These are phyloP conservation scores for Pionites leucogaster DNA, from an alignment of 2,113 vertebrate species.

Conservation along the genomic window DNA sequence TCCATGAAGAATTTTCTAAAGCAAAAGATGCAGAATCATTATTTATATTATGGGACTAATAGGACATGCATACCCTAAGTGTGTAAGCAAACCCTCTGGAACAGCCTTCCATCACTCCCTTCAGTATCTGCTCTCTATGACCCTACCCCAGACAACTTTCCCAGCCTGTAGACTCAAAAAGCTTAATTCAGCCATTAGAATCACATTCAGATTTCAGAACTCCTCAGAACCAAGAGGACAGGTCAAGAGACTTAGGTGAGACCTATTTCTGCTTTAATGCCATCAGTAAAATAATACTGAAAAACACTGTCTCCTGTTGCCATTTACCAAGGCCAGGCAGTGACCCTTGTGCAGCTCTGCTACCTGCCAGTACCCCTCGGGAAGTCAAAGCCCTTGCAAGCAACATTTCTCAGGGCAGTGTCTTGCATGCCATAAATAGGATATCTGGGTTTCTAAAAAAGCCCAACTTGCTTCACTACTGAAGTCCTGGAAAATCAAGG, in stretches of 20 bases:
- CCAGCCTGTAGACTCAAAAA: not conserved
- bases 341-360: not conserved
- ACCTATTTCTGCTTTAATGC: not conserved
- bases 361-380: not conserved
- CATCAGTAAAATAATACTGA: not conserved
- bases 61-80: not conserved
- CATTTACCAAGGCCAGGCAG: not conserved
- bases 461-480: not conserved
- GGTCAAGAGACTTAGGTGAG: not conserved
- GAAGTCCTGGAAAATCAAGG: slow-evolving; percentile 6
- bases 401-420: not conserved
- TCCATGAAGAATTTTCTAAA: not conserved
- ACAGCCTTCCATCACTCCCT: not conserved
- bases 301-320: not conserved
- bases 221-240: not conserved
- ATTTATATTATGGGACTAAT: not conserved
- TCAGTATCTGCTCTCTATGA: not conserved
- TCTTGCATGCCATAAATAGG: not conserved
- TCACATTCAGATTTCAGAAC: not conserved
- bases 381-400: not conserved
- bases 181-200: not conserved
- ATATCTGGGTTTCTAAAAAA: not conserved
- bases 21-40: not conserved
- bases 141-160: not conserved
- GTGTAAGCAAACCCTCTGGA: not conserved